Base-by-base conservation (phyloP, 1,140 invertebrate species). In the Drosophila funebris region DNA sequence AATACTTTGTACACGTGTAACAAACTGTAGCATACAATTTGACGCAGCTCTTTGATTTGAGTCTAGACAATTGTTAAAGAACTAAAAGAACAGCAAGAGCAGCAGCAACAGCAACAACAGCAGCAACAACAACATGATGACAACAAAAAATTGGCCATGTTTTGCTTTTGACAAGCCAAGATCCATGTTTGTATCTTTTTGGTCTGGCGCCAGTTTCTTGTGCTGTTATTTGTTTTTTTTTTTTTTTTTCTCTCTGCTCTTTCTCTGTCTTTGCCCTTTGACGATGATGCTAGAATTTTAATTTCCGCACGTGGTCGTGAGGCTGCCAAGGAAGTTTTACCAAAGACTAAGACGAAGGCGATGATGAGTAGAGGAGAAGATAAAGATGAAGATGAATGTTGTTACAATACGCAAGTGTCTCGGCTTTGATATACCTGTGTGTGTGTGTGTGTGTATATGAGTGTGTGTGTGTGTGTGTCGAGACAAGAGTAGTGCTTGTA, bases 41-140 rank as follows among this genome's bases (percentile, higher is more conserved):
- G 73, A 57, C 70, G 76, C 66, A 85, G 73, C 61, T 68, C 81
- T 84, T 84, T 84, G 81, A 85, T 85, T 85, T 73, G 50, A 62
- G 80, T 84, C 80, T 85, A 84, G 80, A 84, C 80, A 76, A 72
- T 44, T 57, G 41, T 61, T 50, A 20, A 54, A 36, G 22, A 36
- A 36, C 16, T 29, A 24, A 50, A 0, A 24, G 24, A 44, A 14
- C 14, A 29, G 43, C 53, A 56, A 50, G 22, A 64, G 52, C 33
- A 36, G 16, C 46, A 41, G 18, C n/a, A 13, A 22, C n/a, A 48
- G 44, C 20, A 14, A 33, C 48, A 37, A 14, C 5, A 44, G 39
- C 16, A 5, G n/a, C n/a, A n/a, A n/a, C n/a, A n/a, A n/a, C n/a
- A 27, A 27, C 2, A 27, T 0, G 24, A 27, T 27, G 24, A 6